phyloP scores from a whole-genome alignment of 2,113 vertebrate genomes.

The Psammodynastes pulverulentus region DNA sequence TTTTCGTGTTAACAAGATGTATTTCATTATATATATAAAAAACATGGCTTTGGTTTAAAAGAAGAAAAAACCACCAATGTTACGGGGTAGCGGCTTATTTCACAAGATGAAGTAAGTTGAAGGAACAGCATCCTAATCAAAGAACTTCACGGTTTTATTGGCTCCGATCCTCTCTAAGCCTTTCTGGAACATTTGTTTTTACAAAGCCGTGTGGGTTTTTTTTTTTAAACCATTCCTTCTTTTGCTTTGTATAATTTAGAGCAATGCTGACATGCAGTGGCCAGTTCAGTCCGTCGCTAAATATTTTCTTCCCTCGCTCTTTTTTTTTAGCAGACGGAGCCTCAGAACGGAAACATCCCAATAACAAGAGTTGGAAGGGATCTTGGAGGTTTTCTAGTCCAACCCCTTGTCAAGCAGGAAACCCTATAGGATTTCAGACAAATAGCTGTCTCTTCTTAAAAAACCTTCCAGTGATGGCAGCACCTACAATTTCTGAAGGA shows the following conservation, averaged over 20 bases:
- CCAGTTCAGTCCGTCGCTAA: conserved; percentile 25
- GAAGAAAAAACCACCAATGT: background rate
- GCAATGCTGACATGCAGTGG: conserved; percentile 70
- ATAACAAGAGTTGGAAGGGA: background rate
- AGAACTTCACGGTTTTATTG: background rate
- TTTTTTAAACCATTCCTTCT: background rate
- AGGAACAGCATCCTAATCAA: rapidly evolving
- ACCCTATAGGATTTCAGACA: background rate
- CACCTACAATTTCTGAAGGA: too few relatives aligned
- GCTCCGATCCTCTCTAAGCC: rapidly evolving
- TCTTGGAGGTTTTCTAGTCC: background rate
- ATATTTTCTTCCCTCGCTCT: background rate
- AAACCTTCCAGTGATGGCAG: too few relatives aligned
- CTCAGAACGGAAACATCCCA: too few relatives aligned
- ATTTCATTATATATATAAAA: background rate
- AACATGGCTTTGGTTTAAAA: background rate
- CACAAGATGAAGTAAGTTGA: background rate
- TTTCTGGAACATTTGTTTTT: rapidly evolving
- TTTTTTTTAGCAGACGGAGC: background rate
- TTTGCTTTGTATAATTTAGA: conserved; percentile 31
- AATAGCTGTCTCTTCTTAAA: background rate
- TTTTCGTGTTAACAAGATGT: background rate
- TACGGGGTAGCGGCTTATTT: rapidly evolving
- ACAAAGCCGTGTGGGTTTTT: background rate
- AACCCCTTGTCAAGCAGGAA: background rate